These are phyloP conservation scores for Ceyx erithaca DNA, from an alignment of 2,797 vertebrate species.

Conservation along the genomic window DNA sequence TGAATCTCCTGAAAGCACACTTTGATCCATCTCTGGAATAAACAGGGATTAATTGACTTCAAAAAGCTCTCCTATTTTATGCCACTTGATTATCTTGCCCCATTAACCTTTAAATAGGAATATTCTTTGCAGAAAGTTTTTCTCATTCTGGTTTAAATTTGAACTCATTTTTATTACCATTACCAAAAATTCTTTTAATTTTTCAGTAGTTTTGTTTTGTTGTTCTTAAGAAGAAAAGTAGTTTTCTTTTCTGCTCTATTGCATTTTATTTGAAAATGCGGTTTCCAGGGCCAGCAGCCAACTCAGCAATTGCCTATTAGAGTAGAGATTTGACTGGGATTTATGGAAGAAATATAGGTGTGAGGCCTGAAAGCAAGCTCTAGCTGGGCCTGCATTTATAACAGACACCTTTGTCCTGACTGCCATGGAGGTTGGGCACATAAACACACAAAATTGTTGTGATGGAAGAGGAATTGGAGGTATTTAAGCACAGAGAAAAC, in stretches of 20 bases:
- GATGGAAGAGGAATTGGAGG: background rate
- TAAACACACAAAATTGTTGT: background rate
- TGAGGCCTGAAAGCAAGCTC: constrained; percentile 16
- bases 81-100: background rate
- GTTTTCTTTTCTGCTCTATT: constrained; percentile 30
- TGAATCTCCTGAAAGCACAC: background rate
- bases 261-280: constrained; percentile 61
- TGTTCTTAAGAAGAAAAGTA: constrained; percentile 28
- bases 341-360: constrained; percentile 54
- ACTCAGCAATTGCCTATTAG: constrained; percentile 15
- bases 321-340: constrained; percentile 10
- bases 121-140: background rate
- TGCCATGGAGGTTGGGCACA: background rate
- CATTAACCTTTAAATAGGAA: background rate
- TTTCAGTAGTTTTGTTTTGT: background rate
- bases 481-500: background rate
- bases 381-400: background rate
- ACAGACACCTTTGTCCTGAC: constrained; percentile 34
- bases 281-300: constrained; percentile 55
- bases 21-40: background rate
- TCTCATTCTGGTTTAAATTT: background rate
- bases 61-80: background rate
- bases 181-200: background rate
- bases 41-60: background rate
- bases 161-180: background rate